Percentiles rank a stretch among this genome's conserved stretches.
phyloP scores from a whole-genome alignment of 2,888 invertebrate genomes.

The Hyposoter didymator region DNA sequence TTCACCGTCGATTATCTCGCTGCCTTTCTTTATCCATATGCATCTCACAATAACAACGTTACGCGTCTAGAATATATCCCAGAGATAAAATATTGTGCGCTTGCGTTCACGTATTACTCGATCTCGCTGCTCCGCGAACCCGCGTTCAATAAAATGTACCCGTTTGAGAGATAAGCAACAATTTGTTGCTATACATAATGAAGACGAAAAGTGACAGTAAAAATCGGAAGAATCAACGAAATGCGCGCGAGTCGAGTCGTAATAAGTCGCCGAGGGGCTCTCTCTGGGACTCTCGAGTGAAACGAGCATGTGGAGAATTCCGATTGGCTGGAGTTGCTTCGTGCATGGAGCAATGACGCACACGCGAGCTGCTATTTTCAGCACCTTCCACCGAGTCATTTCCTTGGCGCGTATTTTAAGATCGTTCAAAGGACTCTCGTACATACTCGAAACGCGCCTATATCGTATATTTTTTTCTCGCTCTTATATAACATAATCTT shows the following conservation, averaged over 20 bases:
- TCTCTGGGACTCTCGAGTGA: slow-evolving; percentile 45
- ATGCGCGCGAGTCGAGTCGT: slow-evolving; percentile 50
- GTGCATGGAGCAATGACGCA: slow-evolving; percentile 75
- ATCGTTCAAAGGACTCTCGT: slow-evolving; percentile 79
- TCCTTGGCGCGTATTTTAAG: slow-evolving; percentile 85
- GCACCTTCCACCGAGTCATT: slow-evolving; percentile 81
- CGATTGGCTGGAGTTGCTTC: slow-evolving; percentile 82
- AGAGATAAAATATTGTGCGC: neutral
- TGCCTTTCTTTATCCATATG: neutral
- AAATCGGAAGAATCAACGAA: slow-evolving; percentile 35
- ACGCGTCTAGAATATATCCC: neutral
- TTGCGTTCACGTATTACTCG: neutral
- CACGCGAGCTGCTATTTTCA: slow-evolving; percentile 80
- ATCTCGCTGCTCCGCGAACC: neutral
- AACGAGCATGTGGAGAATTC: slow-evolving; percentile 85
- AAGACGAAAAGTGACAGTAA: neutral
- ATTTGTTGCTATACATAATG: neutral
- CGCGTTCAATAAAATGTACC: neutral
- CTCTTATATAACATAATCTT: slow-evolving; percentile 74
- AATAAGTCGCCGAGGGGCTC: slow-evolving; percentile 8
- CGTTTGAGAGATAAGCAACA: neutral
- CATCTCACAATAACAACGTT: neutral
- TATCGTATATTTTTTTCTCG: neutral
- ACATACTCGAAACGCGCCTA: slow-evolving; percentile 67
- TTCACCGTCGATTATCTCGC: neutral